Percentiles rank a stretch among this genome's conserved stretches.
Conservation (phyloP, 1,140 invertebrate species). For the Homalodisca vitripennis region DNA sequence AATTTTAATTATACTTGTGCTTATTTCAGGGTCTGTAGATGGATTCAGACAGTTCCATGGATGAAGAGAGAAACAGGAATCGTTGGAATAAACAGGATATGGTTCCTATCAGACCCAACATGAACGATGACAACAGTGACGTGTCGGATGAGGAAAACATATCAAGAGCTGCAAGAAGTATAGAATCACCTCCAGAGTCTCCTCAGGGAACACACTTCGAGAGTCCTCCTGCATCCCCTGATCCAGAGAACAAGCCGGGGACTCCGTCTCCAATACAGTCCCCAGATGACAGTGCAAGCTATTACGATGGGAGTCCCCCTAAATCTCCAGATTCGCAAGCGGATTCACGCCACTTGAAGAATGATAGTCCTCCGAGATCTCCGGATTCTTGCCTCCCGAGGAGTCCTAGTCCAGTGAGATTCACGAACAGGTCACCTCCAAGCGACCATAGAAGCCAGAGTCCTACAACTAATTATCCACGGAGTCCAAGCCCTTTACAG, state of each 20-base stretch:
- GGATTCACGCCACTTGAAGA: slow-evolving; percentile 8
- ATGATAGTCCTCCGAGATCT: background rate
- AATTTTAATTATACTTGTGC: background rate
- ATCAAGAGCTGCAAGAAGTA: slow-evolving; percentile 37
- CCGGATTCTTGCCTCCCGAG: slow-evolving; percentile 23
- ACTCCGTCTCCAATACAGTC: slow-evolving; percentile 9
- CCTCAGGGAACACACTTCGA: slow-evolving; percentile 37
- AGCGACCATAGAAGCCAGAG: slow-evolving; percentile 16
- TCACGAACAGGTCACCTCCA: slow-evolving; percentile 4
- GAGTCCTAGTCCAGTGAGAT: background rate
- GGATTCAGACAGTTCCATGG: slow-evolving; percentile 39
- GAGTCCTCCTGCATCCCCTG: slow-evolving; percentile 37
- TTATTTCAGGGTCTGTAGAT: slow-evolving; percentile 28
- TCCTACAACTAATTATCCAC: slow-evolving; percentile 21
- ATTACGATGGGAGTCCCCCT: background rate
- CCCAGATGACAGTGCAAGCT: slow-evolving; percentile 10
- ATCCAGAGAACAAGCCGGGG: slow-evolving; percentile 25
- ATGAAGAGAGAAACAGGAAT: slow-evolving; percentile 29
- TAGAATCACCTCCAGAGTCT: slow-evolving; percentile 37
- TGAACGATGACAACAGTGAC: slow-evolving; percentile 34
- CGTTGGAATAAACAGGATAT: slow-evolving; percentile 1
- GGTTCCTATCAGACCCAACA: slow-evolving; percentile 22
- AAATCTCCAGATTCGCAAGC: slow-evolving; percentile 14
- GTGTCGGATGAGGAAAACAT: slow-evolving; percentile 40
- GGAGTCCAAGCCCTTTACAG: slow-evolving; percentile 20